Percentiles rank a stretch among this genome's conserved stretches.
phyloP scores from a whole-genome alignment of 2,113 vertebrate genomes.

The Plestiodon gilberti region DNA sequence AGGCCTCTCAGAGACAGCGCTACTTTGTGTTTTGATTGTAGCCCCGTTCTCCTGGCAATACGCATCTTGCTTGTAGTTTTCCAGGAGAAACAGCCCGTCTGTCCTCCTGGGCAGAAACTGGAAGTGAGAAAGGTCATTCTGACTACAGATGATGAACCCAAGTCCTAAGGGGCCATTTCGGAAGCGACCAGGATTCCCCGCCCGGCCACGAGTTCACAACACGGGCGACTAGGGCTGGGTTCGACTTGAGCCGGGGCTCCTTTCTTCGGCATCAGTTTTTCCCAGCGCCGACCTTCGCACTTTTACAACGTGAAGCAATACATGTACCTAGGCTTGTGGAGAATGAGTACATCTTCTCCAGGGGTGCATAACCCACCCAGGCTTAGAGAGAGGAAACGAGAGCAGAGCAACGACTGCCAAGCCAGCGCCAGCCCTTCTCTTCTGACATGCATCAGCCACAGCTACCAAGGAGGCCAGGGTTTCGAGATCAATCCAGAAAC shows the following conservation, averaged over 20 bases:
- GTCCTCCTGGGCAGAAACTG: not conserved
- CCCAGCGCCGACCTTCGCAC: too few relatives aligned
- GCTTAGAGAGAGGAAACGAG: too few relatives aligned
- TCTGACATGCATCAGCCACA: not conserved
- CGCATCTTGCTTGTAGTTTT: not conserved
- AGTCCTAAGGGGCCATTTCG: not conserved
- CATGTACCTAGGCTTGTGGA: too few relatives aligned
- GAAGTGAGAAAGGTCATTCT: not conserved
- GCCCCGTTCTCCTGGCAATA: not conserved
- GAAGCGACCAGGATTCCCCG: not conserved
- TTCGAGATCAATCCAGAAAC: conserved; percentile 1
- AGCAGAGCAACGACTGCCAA: not conserved
- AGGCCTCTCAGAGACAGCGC: not conserved
- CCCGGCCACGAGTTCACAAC: not conserved
- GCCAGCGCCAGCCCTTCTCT: not conserved
- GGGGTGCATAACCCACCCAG: not conserved
- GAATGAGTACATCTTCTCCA: not conserved
- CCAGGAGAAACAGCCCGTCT: not conserved
- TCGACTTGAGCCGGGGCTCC: not conserved
- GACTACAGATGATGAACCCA: not conserved
- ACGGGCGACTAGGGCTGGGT: not conserved
- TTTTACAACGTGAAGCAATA: not conserved
- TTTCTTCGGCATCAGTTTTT: too few relatives aligned
- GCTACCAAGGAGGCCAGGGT: too few relatives aligned
- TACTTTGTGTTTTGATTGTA: not conserved